Percentiles rank a stretch among this genome's conserved stretches.
These are phyloP conservation scores for Callimico goeldii DNA, from an alignment of 2,797 vertebrate genomes.

Conservation along the genomic window DNA sequence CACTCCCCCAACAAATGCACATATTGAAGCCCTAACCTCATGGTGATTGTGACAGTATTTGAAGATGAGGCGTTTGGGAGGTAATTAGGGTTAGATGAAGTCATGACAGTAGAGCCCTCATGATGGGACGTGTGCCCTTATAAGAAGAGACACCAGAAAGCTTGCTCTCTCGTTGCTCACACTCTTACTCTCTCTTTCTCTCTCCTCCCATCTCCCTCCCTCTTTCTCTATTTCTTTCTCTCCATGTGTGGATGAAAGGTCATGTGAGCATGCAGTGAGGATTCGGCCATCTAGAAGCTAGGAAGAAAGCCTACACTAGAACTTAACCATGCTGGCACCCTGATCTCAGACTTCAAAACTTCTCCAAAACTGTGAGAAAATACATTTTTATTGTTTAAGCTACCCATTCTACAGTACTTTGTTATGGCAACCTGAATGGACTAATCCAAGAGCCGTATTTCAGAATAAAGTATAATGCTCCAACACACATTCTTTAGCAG, in stretches of 20 bases:
- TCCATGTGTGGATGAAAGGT: not conserved
- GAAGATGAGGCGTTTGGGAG: not conserved
- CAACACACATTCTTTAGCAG: not conserved
- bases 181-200: fast-evolving
- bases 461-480: not conserved
- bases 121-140: not conserved
- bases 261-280: not conserved
- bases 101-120: not conserved
- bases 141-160: not conserved
- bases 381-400: not conserved
- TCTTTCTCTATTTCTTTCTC: not conserved
- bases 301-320: not conserved
- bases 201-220: fast-evolving
- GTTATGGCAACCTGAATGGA: not conserved
- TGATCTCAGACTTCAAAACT: not conserved
- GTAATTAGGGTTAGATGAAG: not conserved
- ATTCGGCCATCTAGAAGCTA: not conserved
- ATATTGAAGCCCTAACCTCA: not conserved
- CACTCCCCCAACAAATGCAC: not conserved
- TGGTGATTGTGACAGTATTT: not conserved
- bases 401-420: not conserved
- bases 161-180: not conserved
- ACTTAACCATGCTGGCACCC: not conserved
- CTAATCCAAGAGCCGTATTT: not conserved
- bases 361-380: not conserved